These are phyloP conservation scores for Uloborus plumipes DNA, from an alignment of 2,888 invertebrate species.

Conservation along the genomic window DNA sequence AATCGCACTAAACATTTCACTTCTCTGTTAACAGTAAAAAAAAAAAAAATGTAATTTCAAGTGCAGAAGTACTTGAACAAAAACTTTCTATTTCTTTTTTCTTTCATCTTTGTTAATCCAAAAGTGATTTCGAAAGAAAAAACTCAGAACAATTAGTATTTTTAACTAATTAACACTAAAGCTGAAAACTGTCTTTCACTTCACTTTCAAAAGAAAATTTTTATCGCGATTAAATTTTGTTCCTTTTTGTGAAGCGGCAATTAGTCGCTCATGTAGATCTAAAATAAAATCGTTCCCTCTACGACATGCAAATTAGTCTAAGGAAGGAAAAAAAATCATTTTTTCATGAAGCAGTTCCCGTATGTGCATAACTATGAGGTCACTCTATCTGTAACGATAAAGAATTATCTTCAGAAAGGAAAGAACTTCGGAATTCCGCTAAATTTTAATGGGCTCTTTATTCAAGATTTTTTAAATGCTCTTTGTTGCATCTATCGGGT, in stretches of 20 bases:
- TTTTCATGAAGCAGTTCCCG: slow-evolving; percentile 40
- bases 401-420: slow-evolving; percentile 42
- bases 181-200: slow-evolving; percentile 19
- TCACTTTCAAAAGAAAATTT: slow-evolving; percentile 38
- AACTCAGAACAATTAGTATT: not conserved
- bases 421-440: slow-evolving; percentile 49
- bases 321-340: slow-evolving; percentile 18
- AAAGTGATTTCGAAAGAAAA: no score
- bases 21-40: no score
- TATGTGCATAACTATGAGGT: slow-evolving; percentile 15
- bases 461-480: slow-evolving; percentile 30
- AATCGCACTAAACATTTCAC: no score
- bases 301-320: slow-evolving; percentile 40
- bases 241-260: slow-evolving; percentile 41
- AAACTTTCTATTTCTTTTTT: no score
- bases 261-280: slow-evolving; percentile 26
- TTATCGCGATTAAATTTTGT: slow-evolving; percentile 18
- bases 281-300: slow-evolving; percentile 39
- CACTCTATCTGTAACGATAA: slow-evolving; percentile 24
- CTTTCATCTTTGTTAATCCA: no score
- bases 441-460: slow-evolving; percentile 59
- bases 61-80: no score
- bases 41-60: no score
- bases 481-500: slow-evolving; percentile 20
- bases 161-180: slow-evolving; percentile 24